These are phyloP conservation scores for Phaonia tiefii DNA, from an alignment of 2,888 invertebrate species.

Conservation along the genomic window DNA sequence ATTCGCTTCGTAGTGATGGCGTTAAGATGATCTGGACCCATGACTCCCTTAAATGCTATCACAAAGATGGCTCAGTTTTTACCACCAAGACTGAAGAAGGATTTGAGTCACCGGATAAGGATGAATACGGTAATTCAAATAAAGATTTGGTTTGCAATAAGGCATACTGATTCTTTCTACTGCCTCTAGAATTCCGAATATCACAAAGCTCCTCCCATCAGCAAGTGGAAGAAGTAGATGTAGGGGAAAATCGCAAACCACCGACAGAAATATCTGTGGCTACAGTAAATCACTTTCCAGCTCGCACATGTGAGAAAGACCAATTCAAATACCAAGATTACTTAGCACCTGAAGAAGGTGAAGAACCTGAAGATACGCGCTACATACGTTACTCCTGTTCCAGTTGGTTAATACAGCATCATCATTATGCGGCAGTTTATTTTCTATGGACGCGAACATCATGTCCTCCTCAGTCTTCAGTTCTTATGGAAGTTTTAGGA, in stretches of 20 bases:
- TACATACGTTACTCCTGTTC: conserved; percentile 65
- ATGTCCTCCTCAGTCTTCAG: neutral
- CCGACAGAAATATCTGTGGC: too few relatives aligned
- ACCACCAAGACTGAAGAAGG: conserved; percentile 65
- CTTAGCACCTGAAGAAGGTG: conserved; percentile 55
- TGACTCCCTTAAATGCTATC: conserved; percentile 72
- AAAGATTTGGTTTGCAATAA: neutral
- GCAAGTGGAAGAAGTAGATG: neutral
- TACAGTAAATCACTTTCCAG: too few relatives aligned
- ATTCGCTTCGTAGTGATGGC: conserved; percentile 75
- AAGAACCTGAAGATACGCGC: conserved; percentile 67
- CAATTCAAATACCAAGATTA: neutral
- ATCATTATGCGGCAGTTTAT: conserved; percentile 70
- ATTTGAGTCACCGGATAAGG: conserved; percentile 60
- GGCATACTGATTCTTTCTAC: too few relatives aligned
- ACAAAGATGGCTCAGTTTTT: conserved; percentile 75
- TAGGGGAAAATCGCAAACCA: neutral
- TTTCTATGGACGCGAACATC: conserved; percentile 55
- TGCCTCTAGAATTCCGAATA: conserved; percentile 51
- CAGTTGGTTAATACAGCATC: conserved; percentile 70
- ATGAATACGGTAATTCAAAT: conserved; percentile 70
- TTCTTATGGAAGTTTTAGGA: conserved; percentile 69
- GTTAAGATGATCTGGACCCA: conserved; percentile 75
- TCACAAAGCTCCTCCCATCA: conserved; percentile 64
- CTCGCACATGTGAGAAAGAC: neutral